Conservation (phyloP, 2,797 vertebrate genomes). For the Picus viridis region DNA sequence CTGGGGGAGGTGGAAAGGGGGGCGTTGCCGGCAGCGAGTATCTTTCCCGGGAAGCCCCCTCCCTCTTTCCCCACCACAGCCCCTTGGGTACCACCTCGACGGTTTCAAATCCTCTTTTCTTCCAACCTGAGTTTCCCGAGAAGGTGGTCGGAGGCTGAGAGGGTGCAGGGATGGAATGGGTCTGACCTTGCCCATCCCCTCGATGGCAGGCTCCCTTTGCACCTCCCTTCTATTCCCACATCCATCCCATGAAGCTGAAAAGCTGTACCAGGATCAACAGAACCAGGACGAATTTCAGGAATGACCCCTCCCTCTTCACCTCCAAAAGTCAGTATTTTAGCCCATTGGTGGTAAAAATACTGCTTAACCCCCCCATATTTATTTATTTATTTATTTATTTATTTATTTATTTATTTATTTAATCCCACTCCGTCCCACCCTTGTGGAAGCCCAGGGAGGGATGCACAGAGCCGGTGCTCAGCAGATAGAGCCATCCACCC, state of each 20-base stretch:
- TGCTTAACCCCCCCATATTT: too few species aligned
- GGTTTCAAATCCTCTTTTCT: accelerated
- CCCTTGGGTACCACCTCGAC: neutral
- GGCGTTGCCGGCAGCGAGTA: neutral
- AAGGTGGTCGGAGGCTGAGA: accelerated
- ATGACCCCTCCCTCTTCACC: accelerated
- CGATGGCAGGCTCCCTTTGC: accelerated
- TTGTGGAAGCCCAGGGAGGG: neutral
- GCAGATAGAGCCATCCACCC: slow-evolving; percentile 57
- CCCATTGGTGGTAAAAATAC: neutral
- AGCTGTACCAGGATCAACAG: neutral
- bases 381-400: too few species aligned
- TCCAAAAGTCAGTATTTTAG: neutral
- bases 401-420: too few species aligned
- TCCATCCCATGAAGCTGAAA: neutral
- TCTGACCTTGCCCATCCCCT: too few species aligned
- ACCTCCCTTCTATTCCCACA: accelerated
- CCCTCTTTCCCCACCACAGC: too few species aligned
- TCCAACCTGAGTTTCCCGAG: neutral
- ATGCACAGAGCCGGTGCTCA: neutral
- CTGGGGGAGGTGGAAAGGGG: too few species aligned
- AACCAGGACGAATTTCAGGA: neutral
- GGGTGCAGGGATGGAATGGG: accelerated
- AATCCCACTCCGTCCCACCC: accelerated
- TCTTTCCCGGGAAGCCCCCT: neutral